Conservation (phyloP, 2,113 vertebrate genomes). For the Engystomops pustulosus region DNA sequence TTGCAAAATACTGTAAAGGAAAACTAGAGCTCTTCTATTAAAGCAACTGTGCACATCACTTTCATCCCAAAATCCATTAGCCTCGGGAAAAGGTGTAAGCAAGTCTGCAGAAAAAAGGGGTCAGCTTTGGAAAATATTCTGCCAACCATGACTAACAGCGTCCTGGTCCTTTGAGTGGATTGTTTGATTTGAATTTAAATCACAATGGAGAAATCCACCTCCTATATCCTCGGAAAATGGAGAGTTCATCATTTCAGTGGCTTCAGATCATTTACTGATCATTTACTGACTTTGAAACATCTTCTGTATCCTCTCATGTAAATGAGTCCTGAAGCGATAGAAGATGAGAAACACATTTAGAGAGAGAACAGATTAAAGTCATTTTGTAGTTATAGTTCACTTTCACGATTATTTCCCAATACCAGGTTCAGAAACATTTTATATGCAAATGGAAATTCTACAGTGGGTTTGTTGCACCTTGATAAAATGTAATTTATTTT, state of each 20-base stretch:
- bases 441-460: conserved; percentile 40
- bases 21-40: conserved; percentile 65
- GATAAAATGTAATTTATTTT: conserved; percentile 50
- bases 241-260: conserved; percentile 62
- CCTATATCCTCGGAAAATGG: conserved; percentile 51
- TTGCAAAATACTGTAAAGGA: conserved; percentile 62
- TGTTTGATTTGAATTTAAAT: conserved; percentile 72
- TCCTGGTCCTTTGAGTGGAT: conserved; percentile 63
- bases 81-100: conserved; percentile 61
- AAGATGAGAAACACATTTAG: conserved; percentile 15
- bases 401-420: conserved; percentile 53
- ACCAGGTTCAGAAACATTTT: conserved; percentile 59
- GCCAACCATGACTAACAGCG: conserved; percentile 65
- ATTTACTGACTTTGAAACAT: conserved; percentile 42
- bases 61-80: conserved; percentile 55
- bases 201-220: conserved; percentile 58
- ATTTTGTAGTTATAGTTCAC: conserved; percentile 62
- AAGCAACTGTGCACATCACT: conserved; percentile 59
- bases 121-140: conserved; percentile 64
- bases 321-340: conserved; percentile 63
- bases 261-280: conserved; percentile 46
- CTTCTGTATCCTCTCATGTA: conserved; percentile 50
- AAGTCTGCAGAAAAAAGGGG: conserved; percentile 66
- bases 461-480: conserved; percentile 30
- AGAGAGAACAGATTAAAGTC: conserved; percentile 14